Evolutionary conservation across 2,113 vertebrate genomes (phyloP), one percentile per base, ranked within the genome.

Genomic region (Agapornis roseicollis): DNA sequence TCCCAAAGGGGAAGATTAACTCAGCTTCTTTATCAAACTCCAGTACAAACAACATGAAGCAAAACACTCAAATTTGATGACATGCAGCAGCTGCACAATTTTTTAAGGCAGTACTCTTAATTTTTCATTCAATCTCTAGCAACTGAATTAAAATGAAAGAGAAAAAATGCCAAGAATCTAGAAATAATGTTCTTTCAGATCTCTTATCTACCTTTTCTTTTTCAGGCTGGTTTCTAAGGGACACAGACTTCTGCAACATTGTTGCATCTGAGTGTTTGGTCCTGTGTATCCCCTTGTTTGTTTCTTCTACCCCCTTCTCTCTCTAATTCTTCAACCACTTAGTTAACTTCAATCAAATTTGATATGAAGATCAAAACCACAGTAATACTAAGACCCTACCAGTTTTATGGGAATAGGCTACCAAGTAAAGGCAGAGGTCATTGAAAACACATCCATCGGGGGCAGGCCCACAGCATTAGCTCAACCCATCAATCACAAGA

Each of bases 111-210:
- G 31, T 63, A 76, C 33, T 68, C 17, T 24, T 50, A 61, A 69
- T 76, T 87, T 92, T 79, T 94, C 20, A 49, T 87, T 95, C n/a
- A 85, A 20, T 16, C 11, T 81, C 14, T 52, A 49, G n/a, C 58
- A 77, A 88, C 6, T 16, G 47, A 79, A 88, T 29, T 77, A 69
- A 92, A 94, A 81, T 52, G 0, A 88, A 60, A n/a, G 9, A 68
- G 17, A 61, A 95, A 95, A 79, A 85, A 72, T 53, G 17, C 15
- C 33, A 89, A 76, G 41, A 91, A 88, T 88, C n/a, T 76, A 76
- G 55, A 80, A 68, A 74, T 27, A 37, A 47, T 55, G 11, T 79
- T 88, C 6, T 78, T 81, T 61, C 31, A 89, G 17, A 86, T 5
- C 4, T 20, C 72, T 17, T 52, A 18, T 37, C 19, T 80, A 3